Percentiles rank a stretch among this genome's conserved stretches.
These are phyloP conservation scores for Nomada flava DNA, from an alignment of 2,888 invertebrate species.

Conservation along the genomic window DNA sequence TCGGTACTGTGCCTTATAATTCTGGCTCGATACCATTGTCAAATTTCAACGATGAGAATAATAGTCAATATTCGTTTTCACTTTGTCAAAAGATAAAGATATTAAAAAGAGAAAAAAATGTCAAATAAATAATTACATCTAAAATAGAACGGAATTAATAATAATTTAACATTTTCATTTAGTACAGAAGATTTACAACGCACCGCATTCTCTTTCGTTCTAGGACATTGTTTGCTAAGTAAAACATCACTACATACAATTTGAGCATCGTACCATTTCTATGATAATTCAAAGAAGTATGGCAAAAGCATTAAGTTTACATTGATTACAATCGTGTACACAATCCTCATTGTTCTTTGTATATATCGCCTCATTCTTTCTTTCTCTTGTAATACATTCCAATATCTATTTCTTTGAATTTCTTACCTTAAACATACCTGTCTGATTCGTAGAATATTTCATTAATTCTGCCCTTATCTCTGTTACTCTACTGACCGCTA, in stretches of 20 bases:
- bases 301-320: conserved; percentile 72
- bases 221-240: conserved; percentile 70
- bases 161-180: conserved; percentile 9
- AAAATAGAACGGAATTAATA: conserved; percentile 23
- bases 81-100: background rate
- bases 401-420: conserved; percentile 44
- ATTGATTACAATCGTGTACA: conserved; percentile 58
- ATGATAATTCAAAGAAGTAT: conserved; percentile 70
- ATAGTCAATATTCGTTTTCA: too few relatives aligned
- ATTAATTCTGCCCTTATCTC: conserved; percentile 63
- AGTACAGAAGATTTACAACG: conserved; percentile 62
- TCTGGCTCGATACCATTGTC: background rate
- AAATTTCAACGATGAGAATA: background rate
- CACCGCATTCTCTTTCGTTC: conserved; percentile 62
- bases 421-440: conserved; percentile 57
- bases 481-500: conserved; percentile 71
- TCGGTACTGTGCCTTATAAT: conserved; percentile 27
- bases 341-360: conserved; percentile 37
- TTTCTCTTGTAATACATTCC: conserved; percentile 40
- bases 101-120: background rate
- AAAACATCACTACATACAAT: conserved; percentile 73
- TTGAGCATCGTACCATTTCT: conserved; percentile 75
- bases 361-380: conserved; percentile 40
- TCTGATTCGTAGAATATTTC: conserved; percentile 59
- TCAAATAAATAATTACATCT: conserved; percentile 37